A percentile compares a stretch with the other conserved stretches of the same genome.
phyloP scores from a whole-genome alignment of 2,113 vertebrate species.

The Apistogramma diplotaenia region DNA sequence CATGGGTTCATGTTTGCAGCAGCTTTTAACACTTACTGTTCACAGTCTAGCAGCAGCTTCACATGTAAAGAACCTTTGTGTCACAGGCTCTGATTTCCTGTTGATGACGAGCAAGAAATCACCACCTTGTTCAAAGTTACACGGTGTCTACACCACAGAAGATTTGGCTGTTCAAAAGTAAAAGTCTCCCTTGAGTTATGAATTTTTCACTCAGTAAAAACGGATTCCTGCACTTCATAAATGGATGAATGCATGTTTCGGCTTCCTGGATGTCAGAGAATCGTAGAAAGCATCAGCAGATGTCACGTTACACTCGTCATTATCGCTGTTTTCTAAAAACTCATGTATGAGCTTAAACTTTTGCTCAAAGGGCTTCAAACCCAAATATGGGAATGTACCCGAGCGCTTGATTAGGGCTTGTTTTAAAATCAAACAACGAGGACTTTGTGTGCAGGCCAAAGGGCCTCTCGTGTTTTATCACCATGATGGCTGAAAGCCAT shows the following conservation, averaged over 20 bases:
- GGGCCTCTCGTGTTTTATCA: conserved; percentile 7
- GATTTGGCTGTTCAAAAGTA: background rate
- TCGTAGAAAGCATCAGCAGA: too few species aligned
- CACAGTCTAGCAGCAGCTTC: background rate
- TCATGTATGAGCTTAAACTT: background rate
- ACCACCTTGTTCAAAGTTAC: background rate
- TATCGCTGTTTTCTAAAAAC: background rate
- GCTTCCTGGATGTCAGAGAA: background rate
- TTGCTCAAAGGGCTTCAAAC: background rate
- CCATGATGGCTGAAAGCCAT: conserved; percentile 2
- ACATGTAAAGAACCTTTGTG: too few species aligned
- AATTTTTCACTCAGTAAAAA: too few species aligned
- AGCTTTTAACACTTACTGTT: background rate
- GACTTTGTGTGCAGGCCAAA: conserved; percentile 9
- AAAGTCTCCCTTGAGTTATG: background rate
- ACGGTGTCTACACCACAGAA: background rate
- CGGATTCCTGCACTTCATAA: background rate
- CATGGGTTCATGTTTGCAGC: background rate
- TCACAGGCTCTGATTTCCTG: background rate
- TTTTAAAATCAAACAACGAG: conserved; percentile 22
- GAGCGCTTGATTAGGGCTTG: background rate
- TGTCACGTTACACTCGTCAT: background rate
- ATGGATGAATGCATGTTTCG: background rate
- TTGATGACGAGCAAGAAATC: background rate
- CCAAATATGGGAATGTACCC: background rate